phyloP scores from a whole-genome alignment of 2,888 invertebrate genomes.

The Cepaea hortensis region DNA sequence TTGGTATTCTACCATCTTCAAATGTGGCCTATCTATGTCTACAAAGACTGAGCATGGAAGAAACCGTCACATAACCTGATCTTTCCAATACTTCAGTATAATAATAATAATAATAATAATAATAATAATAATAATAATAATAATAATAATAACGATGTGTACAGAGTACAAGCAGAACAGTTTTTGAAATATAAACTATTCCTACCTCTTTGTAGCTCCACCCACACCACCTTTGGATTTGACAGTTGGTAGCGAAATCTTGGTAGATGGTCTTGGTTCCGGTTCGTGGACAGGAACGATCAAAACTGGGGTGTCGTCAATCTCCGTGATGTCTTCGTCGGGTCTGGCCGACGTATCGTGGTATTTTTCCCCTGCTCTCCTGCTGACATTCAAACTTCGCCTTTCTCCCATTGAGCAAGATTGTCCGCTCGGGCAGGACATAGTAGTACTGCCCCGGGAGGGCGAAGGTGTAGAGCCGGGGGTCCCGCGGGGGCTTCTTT shows the following conservation, averaged over 20 bases:
- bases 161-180: no score
- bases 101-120: no score
- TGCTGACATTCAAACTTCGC: slow-evolving; percentile 42
- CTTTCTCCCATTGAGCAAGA: slow-evolving; percentile 57
- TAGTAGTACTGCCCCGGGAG: slow-evolving; percentile 36
- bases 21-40: no score
- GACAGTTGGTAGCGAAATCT: slow-evolving; percentile 52
- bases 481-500: slow-evolving; percentile 21
- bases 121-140: no score
- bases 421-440: slow-evolving; percentile 54
- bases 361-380: slow-evolving; percentile 33
- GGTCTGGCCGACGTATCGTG: slow-evolving; percentile 35
- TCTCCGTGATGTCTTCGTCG: slow-evolving; percentile 51
- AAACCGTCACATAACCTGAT: no score
- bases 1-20: no score
- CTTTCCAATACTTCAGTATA: no score
- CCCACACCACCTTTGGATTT: slow-evolving; percentile 53
- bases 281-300: slow-evolving; percentile 52
- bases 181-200: no score
- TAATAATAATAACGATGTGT: no score
- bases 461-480: slow-evolving; percentile 22
- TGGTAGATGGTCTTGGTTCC: slow-evolving; percentile 47
- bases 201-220: slow-evolving; percentile 53
- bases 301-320: slow-evolving; percentile 52
- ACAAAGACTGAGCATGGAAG: no score